These are phyloP conservation scores for Alcis repandata DNA, from an alignment of 2,888 invertebrate genomes.

Conservation along the genomic window DNA sequence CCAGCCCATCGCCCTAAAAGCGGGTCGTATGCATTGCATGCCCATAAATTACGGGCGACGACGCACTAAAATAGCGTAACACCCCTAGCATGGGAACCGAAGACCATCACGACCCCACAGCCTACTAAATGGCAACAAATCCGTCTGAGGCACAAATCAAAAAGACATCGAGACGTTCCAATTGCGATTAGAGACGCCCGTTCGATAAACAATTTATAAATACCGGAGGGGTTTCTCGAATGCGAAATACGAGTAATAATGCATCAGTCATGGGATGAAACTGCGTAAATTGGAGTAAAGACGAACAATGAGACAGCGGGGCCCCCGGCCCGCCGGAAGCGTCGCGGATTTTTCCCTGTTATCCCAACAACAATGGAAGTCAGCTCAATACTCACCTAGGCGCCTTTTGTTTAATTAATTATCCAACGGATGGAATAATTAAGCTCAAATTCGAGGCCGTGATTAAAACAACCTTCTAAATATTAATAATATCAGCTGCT, in stretches of 20 bases:
- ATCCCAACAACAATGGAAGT: constrained; percentile 74
- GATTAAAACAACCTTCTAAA: constrained; percentile 70
- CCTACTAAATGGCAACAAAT: constrained; percentile 82
- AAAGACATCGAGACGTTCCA: constrained; percentile 77
- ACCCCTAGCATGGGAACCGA: constrained; percentile 83
- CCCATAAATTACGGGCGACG: constrained; percentile 81
- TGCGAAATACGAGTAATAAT: constrained; percentile 69
- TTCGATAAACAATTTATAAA: constrained; percentile 81
- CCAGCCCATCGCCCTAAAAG: constrained; percentile 79
- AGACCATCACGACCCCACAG: constrained; percentile 60
- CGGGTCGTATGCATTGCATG: constrained; percentile 74
- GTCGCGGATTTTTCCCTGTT: constrained; percentile 78
- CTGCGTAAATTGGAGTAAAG: constrained; percentile 73
- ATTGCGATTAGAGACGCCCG: constrained; percentile 77
- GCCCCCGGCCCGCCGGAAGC: constrained; percentile 71
- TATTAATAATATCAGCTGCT: constrained; percentile 74
- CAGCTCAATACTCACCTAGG: constrained; percentile 72
- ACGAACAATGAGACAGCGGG: constrained; percentile 70
- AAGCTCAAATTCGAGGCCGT: constrained; percentile 72
- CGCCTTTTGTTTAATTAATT: constrained; percentile 83
- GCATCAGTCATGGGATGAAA: constrained; percentile 74
- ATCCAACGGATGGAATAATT: constrained; percentile 80
- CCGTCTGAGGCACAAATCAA: constrained; percentile 76
- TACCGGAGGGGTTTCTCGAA: constrained; percentile 71
- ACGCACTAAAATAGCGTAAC: constrained; percentile 85